phyloP scores from a whole-genome alignment of 2,113 vertebrate species.

The Anseranas semipalmata region DNA sequence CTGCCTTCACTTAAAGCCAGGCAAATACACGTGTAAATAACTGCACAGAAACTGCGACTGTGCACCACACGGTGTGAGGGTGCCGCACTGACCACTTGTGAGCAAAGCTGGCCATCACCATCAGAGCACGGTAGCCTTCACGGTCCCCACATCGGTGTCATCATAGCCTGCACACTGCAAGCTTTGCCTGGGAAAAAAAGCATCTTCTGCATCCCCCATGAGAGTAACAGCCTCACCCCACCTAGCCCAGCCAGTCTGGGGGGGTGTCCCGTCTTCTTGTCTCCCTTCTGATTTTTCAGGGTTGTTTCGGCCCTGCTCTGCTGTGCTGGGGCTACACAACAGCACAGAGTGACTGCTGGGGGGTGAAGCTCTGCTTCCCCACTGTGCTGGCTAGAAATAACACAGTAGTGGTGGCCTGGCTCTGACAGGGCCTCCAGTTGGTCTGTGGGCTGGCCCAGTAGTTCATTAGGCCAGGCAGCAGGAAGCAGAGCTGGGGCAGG shows the following conservation, averaged over 20 bases:
- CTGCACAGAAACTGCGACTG: neutral
- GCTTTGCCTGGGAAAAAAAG: neutral
- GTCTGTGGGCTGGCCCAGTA: neutral
- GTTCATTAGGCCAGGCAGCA: neutral
- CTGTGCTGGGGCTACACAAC: neutral
- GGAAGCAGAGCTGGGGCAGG: neutral
- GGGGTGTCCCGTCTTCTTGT: neutral
- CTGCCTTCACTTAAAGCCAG: neutral
- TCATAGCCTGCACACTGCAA: neutral
- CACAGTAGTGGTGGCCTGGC: neutral
- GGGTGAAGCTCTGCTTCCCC: neutral
- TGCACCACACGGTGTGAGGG: rapidly evolving
- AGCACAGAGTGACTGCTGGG: neutral
- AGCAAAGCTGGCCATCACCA: neutral
- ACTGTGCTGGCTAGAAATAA: conserved; percentile 22
- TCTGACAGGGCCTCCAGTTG: conserved; percentile 7
- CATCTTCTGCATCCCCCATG: neutral
- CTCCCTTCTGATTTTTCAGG: neutral
- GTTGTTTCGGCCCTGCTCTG: neutral
- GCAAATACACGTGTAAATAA: neutral
- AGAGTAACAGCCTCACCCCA: neutral
- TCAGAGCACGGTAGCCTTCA: neutral
- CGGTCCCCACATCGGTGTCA: neutral
- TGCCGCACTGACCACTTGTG: neutral
- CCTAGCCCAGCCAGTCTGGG: neutral